phyloP scores from a whole-genome alignment of 1,140 invertebrate genomes.

The Cydia fagiglandana region DNA sequence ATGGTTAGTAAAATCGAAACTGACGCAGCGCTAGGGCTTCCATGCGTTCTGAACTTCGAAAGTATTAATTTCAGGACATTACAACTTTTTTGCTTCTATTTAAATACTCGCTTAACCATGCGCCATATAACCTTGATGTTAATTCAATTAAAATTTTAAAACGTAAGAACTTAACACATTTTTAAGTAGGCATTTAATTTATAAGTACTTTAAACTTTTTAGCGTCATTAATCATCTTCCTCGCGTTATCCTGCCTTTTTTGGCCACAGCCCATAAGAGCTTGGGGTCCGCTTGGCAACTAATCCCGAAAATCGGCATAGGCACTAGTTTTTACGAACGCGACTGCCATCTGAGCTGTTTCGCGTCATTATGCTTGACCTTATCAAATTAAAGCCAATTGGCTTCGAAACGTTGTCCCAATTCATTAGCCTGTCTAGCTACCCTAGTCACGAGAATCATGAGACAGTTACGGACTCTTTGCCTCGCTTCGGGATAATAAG shows the following conservation, averaged over 20 bases:
- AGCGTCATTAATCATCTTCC: too few species aligned
- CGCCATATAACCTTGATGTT: not conserved
- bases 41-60: constrained; percentile 14
- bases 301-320: too few species aligned
- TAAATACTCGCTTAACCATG: not conserved
- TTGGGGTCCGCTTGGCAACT: too few species aligned
- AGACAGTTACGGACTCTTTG: constrained; percentile 42
- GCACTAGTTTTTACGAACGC: too few species aligned
- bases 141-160: too few species aligned
- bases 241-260: too few species aligned
- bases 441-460: constrained; percentile 35
- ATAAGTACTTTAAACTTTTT: too few species aligned
- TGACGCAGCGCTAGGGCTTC: constrained; percentile 34
- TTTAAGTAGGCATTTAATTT: too few species aligned
- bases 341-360: not conserved
- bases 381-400: constrained; percentile 21
- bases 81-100: not conserved
- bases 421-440: constrained; percentile 24
- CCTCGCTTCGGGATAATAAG: constrained; percentile 42
- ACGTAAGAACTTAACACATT: too few species aligned
- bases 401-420: constrained; percentile 8
- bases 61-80: constrained; percentile 2
- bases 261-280: too few species aligned
- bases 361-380: constrained; percentile 3
- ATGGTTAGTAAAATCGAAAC: constrained; percentile 62